These are phyloP conservation scores for Papilio aristodemus DNA, from an alignment of 1,140 invertebrate genomes.

Conservation along the genomic window DNA sequence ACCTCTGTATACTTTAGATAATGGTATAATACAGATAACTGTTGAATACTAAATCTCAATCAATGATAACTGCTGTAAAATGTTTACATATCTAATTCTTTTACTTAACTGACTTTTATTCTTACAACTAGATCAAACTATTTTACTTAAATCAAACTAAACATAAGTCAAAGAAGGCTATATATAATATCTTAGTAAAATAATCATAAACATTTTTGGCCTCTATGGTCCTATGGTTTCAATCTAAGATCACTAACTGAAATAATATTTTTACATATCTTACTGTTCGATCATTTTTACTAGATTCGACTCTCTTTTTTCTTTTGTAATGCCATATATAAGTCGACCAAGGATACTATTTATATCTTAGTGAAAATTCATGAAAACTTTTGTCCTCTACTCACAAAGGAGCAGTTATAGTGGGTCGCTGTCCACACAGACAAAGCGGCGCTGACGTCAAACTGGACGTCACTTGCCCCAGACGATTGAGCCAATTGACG, in stretches of 20 bases:
- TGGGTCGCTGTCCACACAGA: conserved; percentile 60
- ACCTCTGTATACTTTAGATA: background rate
- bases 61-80: background rate
- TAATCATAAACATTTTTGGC: too few relatives aligned
- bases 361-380: conserved; percentile 19
- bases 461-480: conserved; percentile 57
- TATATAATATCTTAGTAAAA: too few relatives aligned
- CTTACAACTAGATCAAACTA: too few relatives aligned
- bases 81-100: too few relatives aligned
- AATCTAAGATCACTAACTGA: too few relatives aligned
- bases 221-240: too few relatives aligned
- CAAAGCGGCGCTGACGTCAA: conserved; percentile 70
- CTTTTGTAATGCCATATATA: background rate
- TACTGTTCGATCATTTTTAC: too few relatives aligned
- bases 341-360: background rate
- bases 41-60: background rate
- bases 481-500: conserved; percentile 73
- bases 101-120: too few relatives aligned
- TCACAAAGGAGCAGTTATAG: conserved; percentile 60
- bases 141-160: too few relatives aligned
- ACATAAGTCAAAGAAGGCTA: too few relatives aligned
- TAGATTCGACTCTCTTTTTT: too few relatives aligned
- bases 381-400: conserved; percentile 37
- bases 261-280: too few relatives aligned
- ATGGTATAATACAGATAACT: background rate